Percentiles rank a stretch among this genome's conserved stretches.
These are phyloP conservation scores for Aphrophora alni DNA, from an alignment of 2,888 invertebrate species.

Conservation along the genomic window DNA sequence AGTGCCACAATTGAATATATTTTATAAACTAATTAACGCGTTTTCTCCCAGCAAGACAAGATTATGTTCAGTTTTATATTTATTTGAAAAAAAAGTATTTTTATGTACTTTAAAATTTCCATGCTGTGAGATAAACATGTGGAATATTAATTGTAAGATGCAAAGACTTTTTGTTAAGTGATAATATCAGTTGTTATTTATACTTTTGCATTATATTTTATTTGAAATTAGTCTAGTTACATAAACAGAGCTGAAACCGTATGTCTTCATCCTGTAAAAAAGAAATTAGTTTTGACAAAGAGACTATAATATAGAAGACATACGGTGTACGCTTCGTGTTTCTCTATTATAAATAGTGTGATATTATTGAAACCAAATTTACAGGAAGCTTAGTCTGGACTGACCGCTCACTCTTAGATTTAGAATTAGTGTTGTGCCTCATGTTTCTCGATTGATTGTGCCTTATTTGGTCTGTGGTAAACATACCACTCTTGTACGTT, in stretches of 20 bases:
- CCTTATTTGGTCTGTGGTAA: slow-evolving; percentile 2
- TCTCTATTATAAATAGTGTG: neutral
- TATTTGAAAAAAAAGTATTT: neutral
- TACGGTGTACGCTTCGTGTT: neutral
- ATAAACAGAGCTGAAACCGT: neutral
- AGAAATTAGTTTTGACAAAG: too few relatives aligned
- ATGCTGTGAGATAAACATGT: slow-evolving; percentile 38
- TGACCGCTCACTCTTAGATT: neutral
- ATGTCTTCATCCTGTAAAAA: neutral
- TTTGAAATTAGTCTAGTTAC: neutral
- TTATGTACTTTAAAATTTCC: slow-evolving; percentile 6
- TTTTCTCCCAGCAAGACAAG: neutral
- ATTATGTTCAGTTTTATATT: neutral
- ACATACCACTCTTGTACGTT: neutral
- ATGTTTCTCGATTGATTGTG: slow-evolving; percentile 4
- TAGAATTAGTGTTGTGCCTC: neutral
- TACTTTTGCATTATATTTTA: neutral
- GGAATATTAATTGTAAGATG: slow-evolving; percentile 30
- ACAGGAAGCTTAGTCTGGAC: neutral
- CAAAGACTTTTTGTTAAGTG: neutral
- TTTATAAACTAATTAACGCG: neutral
- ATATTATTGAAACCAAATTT: neutral
- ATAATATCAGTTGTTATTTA: neutral
- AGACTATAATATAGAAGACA: neutral
- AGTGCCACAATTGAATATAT: neutral